A percentile compares a stretch with the other conserved stretches of the same genome.
These are phyloP conservation scores for Apeltes quadracus DNA, from an alignment of 2,113 vertebrate genomes.

Conservation along the genomic window DNA sequence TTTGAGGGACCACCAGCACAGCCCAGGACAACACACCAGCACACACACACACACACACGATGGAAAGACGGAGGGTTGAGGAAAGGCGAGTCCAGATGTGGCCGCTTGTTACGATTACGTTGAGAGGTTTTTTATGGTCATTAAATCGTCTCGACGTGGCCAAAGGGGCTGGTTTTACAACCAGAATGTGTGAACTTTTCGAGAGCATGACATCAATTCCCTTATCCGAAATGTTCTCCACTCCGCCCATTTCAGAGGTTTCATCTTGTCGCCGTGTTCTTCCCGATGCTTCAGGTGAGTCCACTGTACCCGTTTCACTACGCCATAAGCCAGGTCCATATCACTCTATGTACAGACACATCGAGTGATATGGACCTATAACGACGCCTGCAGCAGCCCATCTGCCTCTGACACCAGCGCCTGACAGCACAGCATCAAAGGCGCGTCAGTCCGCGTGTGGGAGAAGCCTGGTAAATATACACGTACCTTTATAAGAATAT, in stretches of 20 bases:
- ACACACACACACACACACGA: not conserved
- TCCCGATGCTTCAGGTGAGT: not conserved
- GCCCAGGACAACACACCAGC: slow-evolving; percentile 21
- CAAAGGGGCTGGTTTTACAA: not conserved
- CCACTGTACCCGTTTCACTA: not conserved
- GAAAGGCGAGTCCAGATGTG: not conserved
- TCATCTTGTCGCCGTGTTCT: no score
- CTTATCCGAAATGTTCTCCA: not conserved
- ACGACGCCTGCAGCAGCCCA: no score
- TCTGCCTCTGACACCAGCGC: no score
- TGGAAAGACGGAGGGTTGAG: not conserved
- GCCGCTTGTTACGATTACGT: not conserved
- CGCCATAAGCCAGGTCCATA: no score
- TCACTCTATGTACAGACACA: no score
- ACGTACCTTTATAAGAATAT: no score
- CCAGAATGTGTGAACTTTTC: not conserved
- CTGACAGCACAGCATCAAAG: no score
- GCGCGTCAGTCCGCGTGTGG: no score
- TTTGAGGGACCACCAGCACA: slow-evolving; percentile 56
- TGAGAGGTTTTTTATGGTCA: no score
- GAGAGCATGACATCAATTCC: not conserved
- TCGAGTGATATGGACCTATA: no score
- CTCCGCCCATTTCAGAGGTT: not conserved
- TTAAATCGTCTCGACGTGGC: not conserved
- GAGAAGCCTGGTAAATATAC: no score